phyloP scores from a whole-genome alignment of 2,113 vertebrate species.

The Leptocoma aspasia region DNA sequence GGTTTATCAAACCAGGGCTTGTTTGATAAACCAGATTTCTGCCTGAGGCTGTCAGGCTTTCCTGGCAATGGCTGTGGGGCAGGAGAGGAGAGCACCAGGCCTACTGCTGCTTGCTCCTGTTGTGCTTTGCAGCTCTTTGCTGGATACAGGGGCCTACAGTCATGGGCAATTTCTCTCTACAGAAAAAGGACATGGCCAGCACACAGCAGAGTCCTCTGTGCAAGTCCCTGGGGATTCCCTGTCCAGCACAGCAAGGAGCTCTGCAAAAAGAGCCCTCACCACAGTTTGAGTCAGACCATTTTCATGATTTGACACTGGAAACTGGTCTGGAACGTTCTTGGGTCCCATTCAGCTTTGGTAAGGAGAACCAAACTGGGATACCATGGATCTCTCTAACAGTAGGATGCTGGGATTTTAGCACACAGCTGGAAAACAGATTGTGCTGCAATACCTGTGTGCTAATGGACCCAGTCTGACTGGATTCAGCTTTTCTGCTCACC shows the following conservation, averaged over 20 bases:
- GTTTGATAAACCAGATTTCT: not conserved
- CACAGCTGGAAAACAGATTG: not conserved
- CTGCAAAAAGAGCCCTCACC: not conserved
- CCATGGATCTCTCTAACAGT: accelerated
- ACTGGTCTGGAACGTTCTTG: accelerated
- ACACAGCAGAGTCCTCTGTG: not conserved
- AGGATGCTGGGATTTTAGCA: not conserved
- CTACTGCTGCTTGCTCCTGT: not conserved
- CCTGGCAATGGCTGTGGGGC: not conserved
- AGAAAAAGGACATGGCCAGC: not conserved
- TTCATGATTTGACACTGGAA: not conserved
- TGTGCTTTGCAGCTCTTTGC: not conserved
- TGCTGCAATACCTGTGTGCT: not conserved
- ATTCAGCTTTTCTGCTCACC: not conserved
- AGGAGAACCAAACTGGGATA: not conserved
- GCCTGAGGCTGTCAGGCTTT: not conserved
- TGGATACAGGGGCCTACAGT: not conserved
- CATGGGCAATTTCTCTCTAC: not conserved
- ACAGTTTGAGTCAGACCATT: not conserved
- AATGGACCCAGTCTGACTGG: not conserved
- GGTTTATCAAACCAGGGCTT: not conserved
- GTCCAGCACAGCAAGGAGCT: not conserved
- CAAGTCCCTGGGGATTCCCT: accelerated
- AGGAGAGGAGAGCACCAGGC: not conserved
- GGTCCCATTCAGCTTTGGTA: accelerated